Evolutionary conservation across 2,113 vertebrate species (phyloP).

Genomic region (Neopipo cinnamomea): DNA sequence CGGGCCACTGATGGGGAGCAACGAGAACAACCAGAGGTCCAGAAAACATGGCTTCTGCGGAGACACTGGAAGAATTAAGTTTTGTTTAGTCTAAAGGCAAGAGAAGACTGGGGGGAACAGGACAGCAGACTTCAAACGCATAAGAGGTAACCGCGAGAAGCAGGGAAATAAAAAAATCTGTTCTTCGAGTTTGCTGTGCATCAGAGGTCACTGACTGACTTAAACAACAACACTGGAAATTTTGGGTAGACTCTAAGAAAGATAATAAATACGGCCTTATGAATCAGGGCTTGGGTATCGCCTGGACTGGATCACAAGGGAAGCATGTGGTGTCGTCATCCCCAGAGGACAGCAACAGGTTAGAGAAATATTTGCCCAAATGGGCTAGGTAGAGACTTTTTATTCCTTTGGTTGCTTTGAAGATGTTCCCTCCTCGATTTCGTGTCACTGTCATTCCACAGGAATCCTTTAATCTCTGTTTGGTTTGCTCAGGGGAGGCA

Average conservation of each 20-base stretch:
- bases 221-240: constrained; percentile 31
- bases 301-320: background rate
- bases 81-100: constrained; percentile 62
- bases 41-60: background rate
- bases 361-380: constrained; percentile 60
- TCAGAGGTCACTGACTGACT: constrained; percentile 6
- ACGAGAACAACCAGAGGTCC: background rate
- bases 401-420: constrained; percentile 38
- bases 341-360: constrained; percentile 13
- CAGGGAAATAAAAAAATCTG: background rate
- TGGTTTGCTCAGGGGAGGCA: constrained; percentile 39
- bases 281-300: background rate
- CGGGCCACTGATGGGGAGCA: background rate
- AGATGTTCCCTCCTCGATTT: background rate
- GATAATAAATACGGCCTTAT: constrained; percentile 27
- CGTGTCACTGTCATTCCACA: background rate
- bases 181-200: background rate
- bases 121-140: constrained; percentile 1
- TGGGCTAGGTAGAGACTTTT: constrained; percentile 16
- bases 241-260: background rate
- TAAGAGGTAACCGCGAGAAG: constrained; percentile 27
- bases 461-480: constrained; percentile 58
- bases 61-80: constrained; percentile 1
- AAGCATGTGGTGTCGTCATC: background rate
- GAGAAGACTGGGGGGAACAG: background rate